phyloP scores from a whole-genome alignment of 1,140 invertebrate genomes.

The Lerema accius region DNA sequence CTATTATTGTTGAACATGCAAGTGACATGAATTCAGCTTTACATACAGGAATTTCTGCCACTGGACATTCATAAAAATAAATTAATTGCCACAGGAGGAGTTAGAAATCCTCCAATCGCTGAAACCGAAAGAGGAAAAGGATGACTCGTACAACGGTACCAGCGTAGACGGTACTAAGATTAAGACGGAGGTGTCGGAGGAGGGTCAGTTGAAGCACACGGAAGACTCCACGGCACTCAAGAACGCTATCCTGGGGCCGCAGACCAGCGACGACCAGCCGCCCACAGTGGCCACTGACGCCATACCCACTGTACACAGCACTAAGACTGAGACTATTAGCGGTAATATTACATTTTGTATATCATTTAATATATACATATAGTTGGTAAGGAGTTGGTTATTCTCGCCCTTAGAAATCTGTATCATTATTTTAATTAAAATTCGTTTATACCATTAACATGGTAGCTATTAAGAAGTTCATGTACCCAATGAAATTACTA shows the following conservation, averaged over 20 bases:
- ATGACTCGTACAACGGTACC: constrained; percentile 42
- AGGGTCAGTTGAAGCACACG: constrained; percentile 66
- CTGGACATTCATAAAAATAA: no score
- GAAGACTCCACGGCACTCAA: constrained; percentile 72
- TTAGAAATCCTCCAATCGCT: constrained; percentile 60
- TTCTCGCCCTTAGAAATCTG: no score
- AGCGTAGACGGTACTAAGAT: constrained; percentile 51
- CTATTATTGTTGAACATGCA: no score
- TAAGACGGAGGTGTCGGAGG: constrained; percentile 60
- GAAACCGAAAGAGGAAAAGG: constrained; percentile 73
- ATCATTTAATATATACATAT: no score
- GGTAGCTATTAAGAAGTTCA: no score
- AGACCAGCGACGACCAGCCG: constrained; percentile 51
- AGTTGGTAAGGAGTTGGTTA: no score
- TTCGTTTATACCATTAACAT: no score
- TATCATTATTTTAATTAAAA: no score
- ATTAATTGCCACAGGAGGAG: constrained; percentile 58
- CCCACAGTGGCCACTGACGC: constrained; percentile 42
- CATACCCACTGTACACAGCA: constrained; percentile 57
- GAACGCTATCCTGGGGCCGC: constrained; percentile 71
- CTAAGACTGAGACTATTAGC: constrained; percentile 60
- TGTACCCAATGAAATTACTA: no score
- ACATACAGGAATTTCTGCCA: no score
- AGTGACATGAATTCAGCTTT: no score
- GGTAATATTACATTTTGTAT: constrained; percentile 42